Base-by-base conservation (phyloP, 92 coral and sea anemone genomes). In the Umimayanthus chanpuru region DNA sequence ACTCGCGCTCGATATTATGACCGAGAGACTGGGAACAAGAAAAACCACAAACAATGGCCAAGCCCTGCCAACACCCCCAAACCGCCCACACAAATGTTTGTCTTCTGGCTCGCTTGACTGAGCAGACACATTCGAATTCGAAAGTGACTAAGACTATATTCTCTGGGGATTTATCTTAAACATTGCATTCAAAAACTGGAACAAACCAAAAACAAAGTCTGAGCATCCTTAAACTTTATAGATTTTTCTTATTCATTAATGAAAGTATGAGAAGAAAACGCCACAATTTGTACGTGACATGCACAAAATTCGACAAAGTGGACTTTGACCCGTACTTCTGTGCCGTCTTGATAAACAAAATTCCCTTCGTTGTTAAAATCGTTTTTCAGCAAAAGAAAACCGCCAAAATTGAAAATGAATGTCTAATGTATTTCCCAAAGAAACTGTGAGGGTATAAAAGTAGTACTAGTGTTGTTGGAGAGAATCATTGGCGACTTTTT, bases 41-140 rank as follows among this genome's bases (percentile, higher is more conserved):
- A 20, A 61, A 61, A 4, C 36, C 36, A 32, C 68, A 20, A 21
- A 61, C 44, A 75, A 15, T 47, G 53, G 39, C 4, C 84, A 4
- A 28, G 70, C 71, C 84, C 68, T 28, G 44, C 30, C 84, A 80
- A 55, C 84, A 80, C 84, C 84, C 84, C 68, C 84, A 20, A 80
- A 23, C 68, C 14, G 43, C 84, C 84, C 43, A 21, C 16, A 14
- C 38, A n/a, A 0, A 25, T 78, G 66, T 2, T 12, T 16, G 15
- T 14, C n/a, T 9, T 16, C n/a, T 12, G 0, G 9, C 78, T 75
- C 2, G 9, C 78, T 75, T 75, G 79, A 36, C 36, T 56, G 23
- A 32, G 43, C 50, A 29, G 20, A 32, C 30, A 73, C 44, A 73
- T 8, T 41, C 44, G 7, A 41, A 53, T 8, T 41, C 44, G 7